These are phyloP conservation scores for Tragelaphus strepsiceros DNA, from an alignment of 2,113 vertebrate species.

Conservation along the genomic window DNA sequence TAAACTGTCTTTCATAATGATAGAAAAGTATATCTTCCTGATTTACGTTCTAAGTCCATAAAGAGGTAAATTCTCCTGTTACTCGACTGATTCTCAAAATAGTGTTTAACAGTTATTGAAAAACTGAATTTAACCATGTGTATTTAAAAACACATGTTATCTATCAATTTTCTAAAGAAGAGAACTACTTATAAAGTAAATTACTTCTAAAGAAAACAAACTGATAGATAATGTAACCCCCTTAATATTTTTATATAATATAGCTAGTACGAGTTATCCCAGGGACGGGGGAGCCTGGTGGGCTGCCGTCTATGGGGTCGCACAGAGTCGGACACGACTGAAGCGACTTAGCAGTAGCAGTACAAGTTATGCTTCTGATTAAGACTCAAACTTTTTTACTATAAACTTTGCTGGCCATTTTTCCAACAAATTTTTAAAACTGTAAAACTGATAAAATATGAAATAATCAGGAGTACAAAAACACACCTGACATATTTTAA, in stretches of 20 bases:
- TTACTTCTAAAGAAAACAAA: constrained; percentile 63
- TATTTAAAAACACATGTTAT: neutral
- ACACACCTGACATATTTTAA: constrained; percentile 24
- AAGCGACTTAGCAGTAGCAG: too few species aligned
- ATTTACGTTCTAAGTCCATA: constrained; percentile 63
- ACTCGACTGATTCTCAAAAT: constrained; percentile 62
- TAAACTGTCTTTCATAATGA: constrained; percentile 40
- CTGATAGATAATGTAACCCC: neutral
- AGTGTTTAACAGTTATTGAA: constrained; percentile 69
- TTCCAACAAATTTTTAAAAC: constrained; percentile 29
- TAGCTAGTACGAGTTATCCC: neutral
- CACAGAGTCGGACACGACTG: too few species aligned
- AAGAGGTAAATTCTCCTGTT: constrained; percentile 57
- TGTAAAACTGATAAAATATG: constrained; percentile 1
- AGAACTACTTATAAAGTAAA: constrained; percentile 72
- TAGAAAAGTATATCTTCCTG: constrained; percentile 40
- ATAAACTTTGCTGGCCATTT: neutral
- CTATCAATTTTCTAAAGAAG: constrained; percentile 74
- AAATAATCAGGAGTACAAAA: constrained; percentile 30
- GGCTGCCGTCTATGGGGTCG: too few species aligned
- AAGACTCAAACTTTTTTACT: constrained; percentile 7
- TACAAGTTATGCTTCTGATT: constrained; percentile 18
- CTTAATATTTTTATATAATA: neutral
- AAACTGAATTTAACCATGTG: constrained; percentile 69
- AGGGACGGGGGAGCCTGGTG: too few species aligned